phyloP scores from a whole-genome alignment of 1,140 invertebrate species.

The Acyrthosiphon pisum region DNA sequence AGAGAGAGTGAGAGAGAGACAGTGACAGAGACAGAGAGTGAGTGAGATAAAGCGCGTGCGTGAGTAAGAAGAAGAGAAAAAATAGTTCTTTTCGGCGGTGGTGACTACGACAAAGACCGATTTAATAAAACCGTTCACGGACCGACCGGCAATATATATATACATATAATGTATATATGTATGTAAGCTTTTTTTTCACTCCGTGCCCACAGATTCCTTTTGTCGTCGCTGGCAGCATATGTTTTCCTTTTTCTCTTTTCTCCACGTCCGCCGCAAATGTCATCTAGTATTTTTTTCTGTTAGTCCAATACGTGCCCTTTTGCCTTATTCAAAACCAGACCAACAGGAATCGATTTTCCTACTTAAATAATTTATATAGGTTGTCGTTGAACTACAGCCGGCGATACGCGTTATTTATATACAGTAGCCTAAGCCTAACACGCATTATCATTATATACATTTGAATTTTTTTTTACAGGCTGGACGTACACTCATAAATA shows the following conservation, averaged over 20 bases:
- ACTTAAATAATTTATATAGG: neutral
- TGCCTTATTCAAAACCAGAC: constrained; percentile 15
- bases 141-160: neutral
- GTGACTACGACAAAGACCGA: neutral
- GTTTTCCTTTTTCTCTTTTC: neutral
- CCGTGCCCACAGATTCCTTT: neutral
- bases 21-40: neutral
- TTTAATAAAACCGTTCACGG: constrained; percentile 45
- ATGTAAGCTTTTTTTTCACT: neutral
- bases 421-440: no score
- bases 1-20: no score
- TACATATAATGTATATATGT: neutral
- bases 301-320: neutral
- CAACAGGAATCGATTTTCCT: neutral
- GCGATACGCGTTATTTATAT: neutral
- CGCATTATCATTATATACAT: neutral
- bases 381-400: neutral
- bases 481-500: neutral
- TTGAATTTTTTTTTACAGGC: neutral
- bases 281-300: neutral
- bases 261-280: neutral
- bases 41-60: neutral
- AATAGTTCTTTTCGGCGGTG: constrained; percentile 27
- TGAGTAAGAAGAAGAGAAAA: neutral
- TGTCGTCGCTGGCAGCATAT: neutral